These are phyloP conservation scores for Cladorhizidae sp. DNA, from an alignment of 37 sponge, comb jelly and placozoan genomes.

Conservation along the genomic window DNA sequence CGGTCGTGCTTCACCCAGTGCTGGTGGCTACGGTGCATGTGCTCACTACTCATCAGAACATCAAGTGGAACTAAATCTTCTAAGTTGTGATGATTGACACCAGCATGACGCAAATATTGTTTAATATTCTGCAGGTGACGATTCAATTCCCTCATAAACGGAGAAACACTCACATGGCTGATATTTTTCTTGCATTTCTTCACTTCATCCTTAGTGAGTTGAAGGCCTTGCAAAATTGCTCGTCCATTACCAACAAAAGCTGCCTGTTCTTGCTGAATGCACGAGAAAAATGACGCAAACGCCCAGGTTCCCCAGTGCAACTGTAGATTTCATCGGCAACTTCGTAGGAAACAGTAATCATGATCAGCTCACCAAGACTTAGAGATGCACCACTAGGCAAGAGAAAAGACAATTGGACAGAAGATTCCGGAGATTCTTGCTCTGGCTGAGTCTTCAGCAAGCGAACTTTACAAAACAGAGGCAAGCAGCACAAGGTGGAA, in stretches of 20 bases:
- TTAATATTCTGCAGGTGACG: conserved; percentile 4
- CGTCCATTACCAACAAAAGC: conserved; percentile 44
- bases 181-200: conserved; percentile 41
- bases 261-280: conserved; percentile 13
- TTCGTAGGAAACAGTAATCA: conserved; percentile 45
- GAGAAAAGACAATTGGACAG: conserved; percentile 3
- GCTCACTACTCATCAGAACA: conserved; percentile 16
- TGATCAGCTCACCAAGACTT: conserved; percentile 34
- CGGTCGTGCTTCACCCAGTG: conserved; percentile 45
- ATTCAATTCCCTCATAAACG: conserved; percentile 12
- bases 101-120: conserved; percentile 27
- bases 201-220: conserved; percentile 40
- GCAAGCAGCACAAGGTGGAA: conserved; percentile 51
- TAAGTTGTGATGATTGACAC: conserved; percentile 26
- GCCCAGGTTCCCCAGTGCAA: conserved; percentile 44
- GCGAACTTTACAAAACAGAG: conserved; percentile 41
- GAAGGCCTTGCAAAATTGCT: conserved; percentile 23
- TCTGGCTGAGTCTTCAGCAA: conserved; percentile 35
- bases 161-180: conserved; percentile 38
- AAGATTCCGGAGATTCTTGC: neutral
- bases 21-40: conserved; percentile 46
- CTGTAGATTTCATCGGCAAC: conserved; percentile 61
- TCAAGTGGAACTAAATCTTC: conserved; percentile 23
- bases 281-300: conserved; percentile 43
- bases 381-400: conserved; percentile 36